Evolutionary conservation across 1,140 invertebrate genomes (phyloP).

Genomic region (Bombus waltoni): DNA sequence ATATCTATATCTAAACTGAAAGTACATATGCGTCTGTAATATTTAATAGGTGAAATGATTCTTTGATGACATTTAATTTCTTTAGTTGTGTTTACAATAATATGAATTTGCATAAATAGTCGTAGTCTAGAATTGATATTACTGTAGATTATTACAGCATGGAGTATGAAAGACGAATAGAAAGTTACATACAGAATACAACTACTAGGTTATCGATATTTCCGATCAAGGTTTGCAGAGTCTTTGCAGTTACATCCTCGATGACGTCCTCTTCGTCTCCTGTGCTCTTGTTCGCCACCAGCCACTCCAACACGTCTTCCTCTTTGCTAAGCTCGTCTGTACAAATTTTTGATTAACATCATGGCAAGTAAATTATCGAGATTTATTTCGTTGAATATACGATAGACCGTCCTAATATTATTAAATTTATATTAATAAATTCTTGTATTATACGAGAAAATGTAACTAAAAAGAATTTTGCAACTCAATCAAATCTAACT

Average conservation of each 20-base stretch:
- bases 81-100: too few species aligned
- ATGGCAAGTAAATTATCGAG: neutral
- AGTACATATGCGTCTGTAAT: too few species aligned
- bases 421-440: neutral
- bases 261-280: conserved; percentile 97
- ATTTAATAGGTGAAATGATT: too few species aligned
- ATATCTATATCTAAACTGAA: too few species aligned
- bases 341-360: conserved; percentile 49
- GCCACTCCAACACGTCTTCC: conserved; percentile 96
- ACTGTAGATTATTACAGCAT: neutral
- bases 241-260: conserved; percentile 95
- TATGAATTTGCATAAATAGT: too few species aligned
- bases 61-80: too few species aligned
- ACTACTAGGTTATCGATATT: conserved; percentile 96
- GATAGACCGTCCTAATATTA: neutral
- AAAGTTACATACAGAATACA: conserved; percentile 92
- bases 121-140: too few species aligned
- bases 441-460: too few species aligned
- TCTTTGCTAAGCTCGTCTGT: conserved; percentile 94
- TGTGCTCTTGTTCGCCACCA: conserved; percentile 95
- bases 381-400: neutral
- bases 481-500: too few species aligned
- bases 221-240: conserved; percentile 92
- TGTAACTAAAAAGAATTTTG: too few species aligned
- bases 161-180: neutral